Conservation (phyloP, 1,140 invertebrate species). For the Heliconius eleuchia region DNA sequence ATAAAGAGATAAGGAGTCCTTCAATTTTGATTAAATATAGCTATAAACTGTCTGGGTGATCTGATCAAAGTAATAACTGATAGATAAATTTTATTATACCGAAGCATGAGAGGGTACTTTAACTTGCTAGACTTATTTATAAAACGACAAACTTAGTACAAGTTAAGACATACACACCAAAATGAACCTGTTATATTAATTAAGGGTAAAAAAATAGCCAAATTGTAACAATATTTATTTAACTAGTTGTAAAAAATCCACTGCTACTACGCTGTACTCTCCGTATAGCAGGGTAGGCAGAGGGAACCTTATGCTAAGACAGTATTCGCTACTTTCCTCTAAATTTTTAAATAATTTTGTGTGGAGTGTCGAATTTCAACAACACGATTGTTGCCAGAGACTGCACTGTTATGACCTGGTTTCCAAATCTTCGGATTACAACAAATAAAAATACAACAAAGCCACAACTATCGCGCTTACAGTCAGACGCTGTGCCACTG, state of each 20-base stretch:
- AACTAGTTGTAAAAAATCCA: too few relatives aligned
- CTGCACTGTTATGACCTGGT: too few relatives aligned
- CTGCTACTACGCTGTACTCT: too few relatives aligned
- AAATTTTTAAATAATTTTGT: too few relatives aligned
- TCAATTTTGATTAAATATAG: conserved; percentile 19
- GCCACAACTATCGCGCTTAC: background rate
- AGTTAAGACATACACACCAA: background rate
- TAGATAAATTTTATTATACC: conserved; percentile 23
- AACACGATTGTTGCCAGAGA: too few relatives aligned
- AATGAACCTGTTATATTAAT: background rate
- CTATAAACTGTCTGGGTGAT: conserved; percentile 20
- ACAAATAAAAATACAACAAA: background rate
- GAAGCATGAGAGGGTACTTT: background rate
- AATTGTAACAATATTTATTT: too few relatives aligned
- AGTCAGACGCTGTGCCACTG: background rate
- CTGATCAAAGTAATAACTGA: conserved; percentile 19
- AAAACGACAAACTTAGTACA: background rate
- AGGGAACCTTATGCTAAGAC: too few relatives aligned
- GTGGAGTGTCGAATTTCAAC: too few relatives aligned
- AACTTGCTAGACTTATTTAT: background rate
- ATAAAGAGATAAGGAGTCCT: conserved; percentile 16
- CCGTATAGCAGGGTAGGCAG: too few relatives aligned
- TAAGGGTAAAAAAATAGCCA: too few relatives aligned
- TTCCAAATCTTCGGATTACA: too few relatives aligned
- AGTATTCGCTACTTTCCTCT: too few relatives aligned